phyloP scores from a whole-genome alignment of 2,113 vertebrate species.

The Sisor rabdophorus region DNA sequence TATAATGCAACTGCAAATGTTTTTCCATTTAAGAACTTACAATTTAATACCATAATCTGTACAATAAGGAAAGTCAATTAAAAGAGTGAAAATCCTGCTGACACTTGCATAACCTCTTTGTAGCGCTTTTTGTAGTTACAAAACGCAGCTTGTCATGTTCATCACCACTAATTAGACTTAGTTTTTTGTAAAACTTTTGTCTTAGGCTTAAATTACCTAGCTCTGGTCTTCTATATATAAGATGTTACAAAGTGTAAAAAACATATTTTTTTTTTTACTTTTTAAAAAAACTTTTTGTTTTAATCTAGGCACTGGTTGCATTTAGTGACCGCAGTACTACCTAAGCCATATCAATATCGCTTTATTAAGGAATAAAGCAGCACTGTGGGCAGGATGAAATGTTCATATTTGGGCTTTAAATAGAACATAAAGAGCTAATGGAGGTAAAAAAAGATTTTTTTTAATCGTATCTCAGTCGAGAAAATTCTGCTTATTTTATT shows the following conservation, averaged over 20 bases:
- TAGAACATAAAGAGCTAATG: neutral
- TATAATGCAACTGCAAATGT: neutral
- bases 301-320: neutral
- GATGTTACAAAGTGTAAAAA: too few relatives aligned
- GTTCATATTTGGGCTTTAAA: neutral
- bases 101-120: too few relatives aligned
- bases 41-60: neutral
- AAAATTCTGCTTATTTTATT: neutral
- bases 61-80: neutral
- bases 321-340: neutral
- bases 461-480: neutral
- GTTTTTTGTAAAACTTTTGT: neutral
- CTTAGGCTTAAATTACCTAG: neutral
- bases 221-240: neutral
- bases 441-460: neutral
- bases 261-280: too few relatives aligned
- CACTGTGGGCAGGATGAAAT: neutral
- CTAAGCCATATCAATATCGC: slow-evolving; percentile 5
- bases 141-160: neutral
- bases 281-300: neutral
- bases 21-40: neutral
- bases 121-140: neutral
- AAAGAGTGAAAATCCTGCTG: neutral
- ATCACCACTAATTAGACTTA: neutral
- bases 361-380: neutral